phyloP scores from a whole-genome alignment of 2,113 vertebrate genomes.

The Oreotrochilus melanogaster region DNA sequence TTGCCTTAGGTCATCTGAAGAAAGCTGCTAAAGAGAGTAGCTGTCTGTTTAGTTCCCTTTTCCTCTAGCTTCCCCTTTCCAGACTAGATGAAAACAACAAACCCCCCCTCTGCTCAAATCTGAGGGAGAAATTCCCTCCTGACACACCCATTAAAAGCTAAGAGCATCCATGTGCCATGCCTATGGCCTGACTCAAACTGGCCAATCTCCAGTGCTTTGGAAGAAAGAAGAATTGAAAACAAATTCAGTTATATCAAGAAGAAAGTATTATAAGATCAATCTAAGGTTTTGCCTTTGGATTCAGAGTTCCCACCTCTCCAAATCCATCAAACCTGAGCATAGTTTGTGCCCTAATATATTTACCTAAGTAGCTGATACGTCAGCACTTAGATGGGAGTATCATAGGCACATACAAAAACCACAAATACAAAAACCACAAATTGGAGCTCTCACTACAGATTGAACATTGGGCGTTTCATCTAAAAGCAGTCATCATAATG shows the following conservation, averaged over 20 bases:
- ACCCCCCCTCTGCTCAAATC: background rate
- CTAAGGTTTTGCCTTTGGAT: background rate
- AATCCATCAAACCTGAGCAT: background rate
- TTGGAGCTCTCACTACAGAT: background rate
- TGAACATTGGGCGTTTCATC: background rate
- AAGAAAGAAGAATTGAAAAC: background rate
- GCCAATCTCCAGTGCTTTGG: background rate
- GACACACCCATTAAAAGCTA: background rate
- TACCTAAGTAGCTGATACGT: background rate
- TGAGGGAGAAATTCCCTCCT: background rate
- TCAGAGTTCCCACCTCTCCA: background rate
- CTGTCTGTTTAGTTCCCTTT: background rate
- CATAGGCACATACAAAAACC: background rate
- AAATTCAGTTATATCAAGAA: background rate
- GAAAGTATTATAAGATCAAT: background rate
- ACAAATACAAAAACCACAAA: background rate
- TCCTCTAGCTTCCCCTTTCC: background rate
- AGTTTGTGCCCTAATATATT: background rate
- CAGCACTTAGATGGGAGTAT: background rate
- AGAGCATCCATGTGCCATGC: background rate
- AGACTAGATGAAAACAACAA: background rate
- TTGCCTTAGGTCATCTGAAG: background rate
- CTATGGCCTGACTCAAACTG: background rate
- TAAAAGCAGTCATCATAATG: background rate
- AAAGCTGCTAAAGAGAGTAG: background rate